Evolutionary conservation across 2,113 vertebrate species (phyloP).

Genomic region (Parotia lawesii): DNA sequence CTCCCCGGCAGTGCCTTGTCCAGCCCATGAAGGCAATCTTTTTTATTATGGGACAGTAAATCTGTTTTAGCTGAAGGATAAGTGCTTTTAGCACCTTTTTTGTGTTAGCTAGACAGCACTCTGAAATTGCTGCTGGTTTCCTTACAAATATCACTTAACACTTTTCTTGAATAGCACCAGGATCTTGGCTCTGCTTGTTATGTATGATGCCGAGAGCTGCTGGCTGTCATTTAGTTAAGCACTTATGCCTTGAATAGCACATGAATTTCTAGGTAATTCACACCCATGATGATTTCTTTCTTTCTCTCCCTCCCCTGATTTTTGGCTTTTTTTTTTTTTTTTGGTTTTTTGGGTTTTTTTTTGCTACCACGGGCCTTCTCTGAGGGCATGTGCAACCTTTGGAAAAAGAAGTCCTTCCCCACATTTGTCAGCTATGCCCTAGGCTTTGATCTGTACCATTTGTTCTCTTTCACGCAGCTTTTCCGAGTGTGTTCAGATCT

Average conservation of each 20-base stretch:
- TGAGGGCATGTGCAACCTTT: neutral
- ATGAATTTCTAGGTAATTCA: neutral
- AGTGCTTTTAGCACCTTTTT: neutral
- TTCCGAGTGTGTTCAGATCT: neutral
- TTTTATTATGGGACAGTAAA: neutral
- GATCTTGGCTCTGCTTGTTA: neutral
- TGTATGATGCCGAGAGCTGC: neutral
- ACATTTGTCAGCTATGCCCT: neutral
- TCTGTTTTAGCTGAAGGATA: neutral
- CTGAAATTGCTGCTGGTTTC: neutral
- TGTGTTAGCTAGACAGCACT: neutral
- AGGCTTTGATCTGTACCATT: neutral
- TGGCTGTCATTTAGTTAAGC: neutral
- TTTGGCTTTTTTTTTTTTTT: neutral
- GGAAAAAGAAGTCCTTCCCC: neutral
- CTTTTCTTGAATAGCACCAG: neutral
- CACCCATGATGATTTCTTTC: neutral
- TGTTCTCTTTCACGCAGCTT: neutral
- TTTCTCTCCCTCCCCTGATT: rapidly evolving
- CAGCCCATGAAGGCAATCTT: neutral
- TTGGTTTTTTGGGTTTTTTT: no score
- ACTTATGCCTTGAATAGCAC: neutral
- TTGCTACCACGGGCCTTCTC: rapidly evolving
- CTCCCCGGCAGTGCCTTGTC: neutral
- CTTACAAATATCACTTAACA: neutral